phyloP scores from a whole-genome alignment of 2,113 vertebrate genomes.

The Hyla sarda region DNA sequence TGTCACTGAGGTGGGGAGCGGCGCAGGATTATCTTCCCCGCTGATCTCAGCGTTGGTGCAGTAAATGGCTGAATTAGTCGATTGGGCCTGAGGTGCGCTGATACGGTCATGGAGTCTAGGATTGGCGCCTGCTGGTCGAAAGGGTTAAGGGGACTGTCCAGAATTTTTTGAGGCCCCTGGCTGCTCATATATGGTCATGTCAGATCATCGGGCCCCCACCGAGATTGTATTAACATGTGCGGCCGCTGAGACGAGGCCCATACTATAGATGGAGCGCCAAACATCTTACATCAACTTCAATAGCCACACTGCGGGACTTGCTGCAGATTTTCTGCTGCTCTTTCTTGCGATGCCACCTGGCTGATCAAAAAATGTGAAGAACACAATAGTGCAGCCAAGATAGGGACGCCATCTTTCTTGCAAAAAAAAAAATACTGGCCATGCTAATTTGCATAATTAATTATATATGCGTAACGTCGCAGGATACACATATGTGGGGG shows the following conservation, averaged over 20 bases:
- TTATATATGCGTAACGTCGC: too few relatives aligned
- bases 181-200: neutral
- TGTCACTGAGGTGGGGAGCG: neutral
- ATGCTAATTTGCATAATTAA: too few relatives aligned
- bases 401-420: too few relatives aligned
- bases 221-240: neutral
- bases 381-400: too few relatives aligned
- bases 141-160: neutral
- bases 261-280: neutral
- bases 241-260: neutral
- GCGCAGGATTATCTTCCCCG: neutral
- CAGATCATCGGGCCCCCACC: neutral
- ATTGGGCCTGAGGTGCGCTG: neutral
- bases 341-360: too few relatives aligned
- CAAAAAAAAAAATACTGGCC: too few relatives aligned
- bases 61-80: neutral
- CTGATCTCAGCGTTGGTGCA: neutral
- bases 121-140: neutral
- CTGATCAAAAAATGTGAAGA: too few relatives aligned
- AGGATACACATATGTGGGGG: too few relatives aligned
- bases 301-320: neutral
- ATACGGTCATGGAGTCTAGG: neutral
- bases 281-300: neutral
- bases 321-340: neutral
- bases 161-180: neutral